These are phyloP conservation scores for Neelides sp. DNA, from an alignment of 1,140 invertebrate species.

Conservation along the genomic window DNA sequence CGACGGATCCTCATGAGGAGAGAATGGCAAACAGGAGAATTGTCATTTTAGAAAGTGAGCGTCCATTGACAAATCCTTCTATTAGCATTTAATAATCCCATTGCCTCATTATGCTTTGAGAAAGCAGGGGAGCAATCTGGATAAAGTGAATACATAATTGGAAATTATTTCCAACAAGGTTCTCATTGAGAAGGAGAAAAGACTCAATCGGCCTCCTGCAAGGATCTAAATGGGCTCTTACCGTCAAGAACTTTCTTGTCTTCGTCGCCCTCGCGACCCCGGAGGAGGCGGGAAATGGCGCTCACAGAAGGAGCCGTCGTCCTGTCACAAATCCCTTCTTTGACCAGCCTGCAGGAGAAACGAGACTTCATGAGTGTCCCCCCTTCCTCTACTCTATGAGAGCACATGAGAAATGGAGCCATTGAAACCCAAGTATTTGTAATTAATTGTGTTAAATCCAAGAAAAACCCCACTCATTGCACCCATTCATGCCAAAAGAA, in stretches of 20 bases:
- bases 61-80: too few species aligned
- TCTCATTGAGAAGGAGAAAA: too few species aligned
- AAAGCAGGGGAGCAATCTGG: too few species aligned
- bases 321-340: constrained; percentile 69
- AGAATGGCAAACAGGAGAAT: too few species aligned
- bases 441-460: not conserved
- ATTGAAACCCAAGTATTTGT: not conserved
- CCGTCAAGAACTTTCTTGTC: constrained; percentile 49
- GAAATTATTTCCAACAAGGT: too few species aligned
- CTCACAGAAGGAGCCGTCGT: constrained; percentile 69
- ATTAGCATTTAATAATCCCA: too few species aligned
- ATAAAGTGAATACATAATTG: too few species aligned
- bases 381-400: not conserved
- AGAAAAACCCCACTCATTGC: not conserved
- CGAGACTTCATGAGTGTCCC: not conserved
- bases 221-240: constrained; percentile 31
- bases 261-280: constrained; percentile 55
- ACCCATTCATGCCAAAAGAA: not conserved
- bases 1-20: too few species aligned
- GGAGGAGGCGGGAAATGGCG: constrained; percentile 71
- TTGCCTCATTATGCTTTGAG: too few species aligned
- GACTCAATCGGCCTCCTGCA: too few species aligned
- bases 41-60: too few species aligned
- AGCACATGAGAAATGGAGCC: not conserved
- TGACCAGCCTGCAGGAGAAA: constrained; percentile 45